phyloP scores from a whole-genome alignment of 2,113 vertebrate genomes.

The Odontophorus gujanensis region DNA sequence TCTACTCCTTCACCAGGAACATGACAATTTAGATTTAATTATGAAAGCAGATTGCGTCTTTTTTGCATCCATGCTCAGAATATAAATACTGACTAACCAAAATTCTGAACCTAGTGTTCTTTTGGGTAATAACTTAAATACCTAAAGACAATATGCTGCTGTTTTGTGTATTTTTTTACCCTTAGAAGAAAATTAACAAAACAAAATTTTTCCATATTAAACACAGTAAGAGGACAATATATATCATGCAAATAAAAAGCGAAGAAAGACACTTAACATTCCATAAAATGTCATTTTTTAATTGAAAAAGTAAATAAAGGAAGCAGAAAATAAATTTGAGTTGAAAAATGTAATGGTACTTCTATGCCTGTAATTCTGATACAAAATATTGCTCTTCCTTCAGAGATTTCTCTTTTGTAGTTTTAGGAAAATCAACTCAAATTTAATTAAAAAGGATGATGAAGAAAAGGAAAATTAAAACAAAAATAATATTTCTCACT shows the following conservation, averaged over 20 bases:
- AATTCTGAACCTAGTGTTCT: neutral
- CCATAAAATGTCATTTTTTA: neutral
- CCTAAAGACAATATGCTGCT: neutral
- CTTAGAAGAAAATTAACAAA: neutral
- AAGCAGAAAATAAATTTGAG: neutral
- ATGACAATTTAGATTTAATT: neutral
- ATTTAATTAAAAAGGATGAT: neutral
- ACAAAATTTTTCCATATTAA: neutral
- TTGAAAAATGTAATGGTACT: neutral
- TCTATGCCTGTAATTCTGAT: neutral
- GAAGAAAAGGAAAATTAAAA: neutral
- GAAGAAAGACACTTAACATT: neutral
- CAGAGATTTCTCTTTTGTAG: neutral
- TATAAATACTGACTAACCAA: neutral
- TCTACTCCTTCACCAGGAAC: neutral
- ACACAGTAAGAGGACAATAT: neutral
- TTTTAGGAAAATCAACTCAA: neutral
- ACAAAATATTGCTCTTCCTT: neutral
- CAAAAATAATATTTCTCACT: neutral
- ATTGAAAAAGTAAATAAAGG: fast-evolving
- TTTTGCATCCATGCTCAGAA: neutral
- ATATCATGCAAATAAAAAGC: neutral
- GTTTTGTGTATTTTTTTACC: neutral
- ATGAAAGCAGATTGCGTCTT: fast-evolving
- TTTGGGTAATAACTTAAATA: neutral